Conservation (phyloP, 2,888 invertebrate species). For the Teleogryllus oceanicus region DNA sequence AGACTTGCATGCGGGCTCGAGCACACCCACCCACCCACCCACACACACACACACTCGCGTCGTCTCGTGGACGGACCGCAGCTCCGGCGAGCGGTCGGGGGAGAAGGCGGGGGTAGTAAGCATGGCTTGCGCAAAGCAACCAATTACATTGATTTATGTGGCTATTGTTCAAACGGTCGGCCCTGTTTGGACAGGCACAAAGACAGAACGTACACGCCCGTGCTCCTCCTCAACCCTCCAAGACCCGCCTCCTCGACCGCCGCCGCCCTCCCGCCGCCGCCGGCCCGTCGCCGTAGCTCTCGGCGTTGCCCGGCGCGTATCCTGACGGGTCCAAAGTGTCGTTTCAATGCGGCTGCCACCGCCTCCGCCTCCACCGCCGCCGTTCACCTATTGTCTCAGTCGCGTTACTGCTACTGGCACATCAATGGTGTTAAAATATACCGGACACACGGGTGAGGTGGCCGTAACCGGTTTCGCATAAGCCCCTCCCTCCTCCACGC, state of each 20-base stretch:
- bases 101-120: slow-evolving; percentile 24
- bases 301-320: neutral
- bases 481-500: neutral
- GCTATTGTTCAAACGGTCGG: slow-evolving; percentile 85
- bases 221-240: slow-evolving; percentile 22
- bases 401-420: neutral
- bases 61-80: neutral
- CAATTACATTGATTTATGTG: slow-evolving; percentile 93
- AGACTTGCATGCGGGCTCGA: slow-evolving; percentile 33
- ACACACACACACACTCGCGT: neutral
- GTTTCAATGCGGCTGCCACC: neutral
- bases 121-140: slow-evolving; percentile 46
- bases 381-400: neutral
- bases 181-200: slow-evolving; percentile 51
- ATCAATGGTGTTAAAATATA: slow-evolving; percentile 18
- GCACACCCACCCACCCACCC: slow-evolving; percentile 22
- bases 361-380: neutral
- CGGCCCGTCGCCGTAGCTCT: neutral
- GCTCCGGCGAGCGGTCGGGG: neutral
- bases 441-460: neutral
- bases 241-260: neutral
- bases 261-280: neutral
- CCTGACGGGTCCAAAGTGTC: neutral
- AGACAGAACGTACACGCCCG: slow-evolving; percentile 33
- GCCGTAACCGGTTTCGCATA: neutral